phyloP scores from a whole-genome alignment of 2,797 vertebrate genomes.

The Gymnopithys bicolor region DNA sequence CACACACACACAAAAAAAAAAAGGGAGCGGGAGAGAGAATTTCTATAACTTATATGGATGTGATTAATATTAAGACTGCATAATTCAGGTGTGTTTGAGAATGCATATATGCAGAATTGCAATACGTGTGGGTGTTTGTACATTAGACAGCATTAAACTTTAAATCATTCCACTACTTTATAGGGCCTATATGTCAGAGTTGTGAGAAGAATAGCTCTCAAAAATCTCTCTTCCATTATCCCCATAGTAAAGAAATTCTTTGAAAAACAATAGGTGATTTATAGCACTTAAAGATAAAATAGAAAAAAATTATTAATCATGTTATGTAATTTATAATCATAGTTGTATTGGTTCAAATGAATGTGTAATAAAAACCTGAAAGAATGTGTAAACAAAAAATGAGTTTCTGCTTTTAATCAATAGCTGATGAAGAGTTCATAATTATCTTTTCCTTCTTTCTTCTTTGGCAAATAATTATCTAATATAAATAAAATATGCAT shows the following conservation, averaged over 20 bases:
- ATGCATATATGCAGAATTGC: neutral
- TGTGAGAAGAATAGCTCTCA: neutral
- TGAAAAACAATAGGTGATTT: slow-evolving; percentile 18
- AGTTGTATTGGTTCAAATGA: slow-evolving; percentile 42
- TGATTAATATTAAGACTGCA: neutral
- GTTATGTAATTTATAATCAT: slow-evolving; percentile 40
- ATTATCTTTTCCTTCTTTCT: slow-evolving; percentile 22
- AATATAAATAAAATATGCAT: slow-evolving; percentile 53
- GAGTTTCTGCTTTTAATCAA: slow-evolving; percentile 42
- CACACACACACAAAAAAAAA: no score
- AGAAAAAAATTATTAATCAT: slow-evolving; percentile 24
- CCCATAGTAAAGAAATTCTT: neutral
- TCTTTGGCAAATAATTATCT: slow-evolving; percentile 26
- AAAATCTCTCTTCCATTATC: neutral
- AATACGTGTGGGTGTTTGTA: slow-evolving; percentile 5
- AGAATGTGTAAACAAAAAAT: slow-evolving; percentile 45
- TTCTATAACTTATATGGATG: neutral
- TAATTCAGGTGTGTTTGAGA: slow-evolving; percentile 38
- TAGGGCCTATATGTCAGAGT: neutral
- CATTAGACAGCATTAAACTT: slow-evolving; percentile 18
- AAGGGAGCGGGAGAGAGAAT: neutral
- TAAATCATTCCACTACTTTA: neutral
- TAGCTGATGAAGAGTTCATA: slow-evolving; percentile 7
- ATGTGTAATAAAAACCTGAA: slow-evolving; percentile 36
- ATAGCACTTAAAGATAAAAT: neutral